These are phyloP conservation scores for Monopis laevigella DNA, from an alignment of 2,888 invertebrate species.

Conservation along the genomic window DNA sequence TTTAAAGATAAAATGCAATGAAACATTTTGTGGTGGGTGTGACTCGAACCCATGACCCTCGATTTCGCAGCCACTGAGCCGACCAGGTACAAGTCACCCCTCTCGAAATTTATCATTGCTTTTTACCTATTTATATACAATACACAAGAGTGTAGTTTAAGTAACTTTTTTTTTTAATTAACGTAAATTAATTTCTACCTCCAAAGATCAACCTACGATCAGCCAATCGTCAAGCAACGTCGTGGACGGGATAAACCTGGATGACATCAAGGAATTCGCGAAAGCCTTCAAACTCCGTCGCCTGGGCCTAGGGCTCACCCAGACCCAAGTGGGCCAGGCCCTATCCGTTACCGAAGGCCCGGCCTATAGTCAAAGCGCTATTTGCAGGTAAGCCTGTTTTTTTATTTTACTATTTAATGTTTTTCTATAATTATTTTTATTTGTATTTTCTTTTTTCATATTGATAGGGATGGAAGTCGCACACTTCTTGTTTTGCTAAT, in stretches of 20 bases:
- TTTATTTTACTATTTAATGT: not conserved
- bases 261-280: conserved; percentile 98
- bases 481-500: too few species aligned
- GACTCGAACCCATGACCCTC: too few species aligned
- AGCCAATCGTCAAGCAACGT: conserved; percentile 94
- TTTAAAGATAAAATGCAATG: too few species aligned
- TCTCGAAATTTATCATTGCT: too few species aligned
- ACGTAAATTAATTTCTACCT: conserved; percentile 14
- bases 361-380: conserved; percentile 98
- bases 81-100: too few species aligned
- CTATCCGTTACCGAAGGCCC: conserved; percentile 96
- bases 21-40: too few species aligned
- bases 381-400: conserved; percentile 85
- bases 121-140: too few species aligned
- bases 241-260: conserved; percentile 95
- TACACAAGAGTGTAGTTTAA: too few species aligned
- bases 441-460: not conserved
- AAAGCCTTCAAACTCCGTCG: conserved; percentile 96
- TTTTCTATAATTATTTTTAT: not conserved
- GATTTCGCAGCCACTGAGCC: too few species aligned
- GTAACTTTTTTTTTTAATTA: too few species aligned
- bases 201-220: conserved; percentile 88
- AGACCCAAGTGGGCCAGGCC: conserved; percentile 98
- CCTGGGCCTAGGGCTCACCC: conserved; percentile 92
- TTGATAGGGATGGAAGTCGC: conserved; percentile 49